Base-by-base conservation (phyloP, 2,888 invertebrate species). In the Apamea crenata region DNA sequence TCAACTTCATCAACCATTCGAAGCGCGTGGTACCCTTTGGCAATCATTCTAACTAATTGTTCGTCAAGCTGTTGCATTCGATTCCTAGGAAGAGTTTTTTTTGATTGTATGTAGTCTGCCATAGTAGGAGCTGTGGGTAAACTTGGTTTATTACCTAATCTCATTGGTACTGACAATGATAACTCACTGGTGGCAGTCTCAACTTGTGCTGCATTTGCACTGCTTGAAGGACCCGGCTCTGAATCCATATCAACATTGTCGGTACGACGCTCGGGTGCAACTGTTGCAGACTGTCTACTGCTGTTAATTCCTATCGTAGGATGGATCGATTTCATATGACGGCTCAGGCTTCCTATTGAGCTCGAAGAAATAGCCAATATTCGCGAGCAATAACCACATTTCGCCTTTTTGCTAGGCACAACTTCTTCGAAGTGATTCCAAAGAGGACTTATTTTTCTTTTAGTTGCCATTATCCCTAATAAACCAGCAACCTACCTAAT, bases 341-440 rank as follows among this genome's bases (percentile, higher is more conserved):
- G 81, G 68, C 68, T 83, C 44, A 87, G 68, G 70, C 76, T 85
- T 74, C 85, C 84, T 69, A 86, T 86, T 50, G 83, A 85, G 78
- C 83, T 78, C 16, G 78, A 74, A 59, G 65, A 63, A 56, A 86
- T 63, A 29, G 83, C 72, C 69, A 86, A 68, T 72, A 78, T n/a
- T 1, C 79, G 76, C 25, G 77, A 86, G 50, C 86, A 86, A 56
- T 86, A 83, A 21, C 66, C 18, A 82, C 84, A 86, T 84, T 84
- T 86, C 16, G 82, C 83, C 78, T 83, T 65, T 77, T 86, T 84
- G 25, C 56, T 59, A 18, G 82, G 82, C 2, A n/a, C 66, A 5
- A 74, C 67, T 72, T 81, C 82, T n/a, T 84, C 81, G 66, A 83
- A 85, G 50, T 81, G 83, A 40, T 83, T 79, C 85, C 85, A 85